Percentiles rank a stretch among this genome's conserved stretches.
Evolutionary conservation across 37 sponge, comb jelly and placozoan species (phyloP).

Genomic region (Beroe ovata): DNA sequence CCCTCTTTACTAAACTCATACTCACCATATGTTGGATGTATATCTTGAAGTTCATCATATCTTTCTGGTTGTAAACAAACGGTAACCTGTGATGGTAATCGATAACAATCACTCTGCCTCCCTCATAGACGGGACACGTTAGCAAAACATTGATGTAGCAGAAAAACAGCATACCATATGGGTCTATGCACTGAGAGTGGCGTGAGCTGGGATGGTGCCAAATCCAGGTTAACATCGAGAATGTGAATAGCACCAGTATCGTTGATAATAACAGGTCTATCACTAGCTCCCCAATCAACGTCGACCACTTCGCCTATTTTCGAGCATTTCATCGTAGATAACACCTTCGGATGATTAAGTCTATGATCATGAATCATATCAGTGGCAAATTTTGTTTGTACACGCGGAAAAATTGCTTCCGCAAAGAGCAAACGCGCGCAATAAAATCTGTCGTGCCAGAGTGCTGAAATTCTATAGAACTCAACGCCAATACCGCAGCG

Average conservation of each 20-base stretch:
- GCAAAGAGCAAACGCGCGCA: not conserved
- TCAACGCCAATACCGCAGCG: not conserved
- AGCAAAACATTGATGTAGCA: no score
- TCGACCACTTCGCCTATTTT: slow-evolving; percentile 41
- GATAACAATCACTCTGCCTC: no score
- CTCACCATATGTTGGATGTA: slow-evolving; percentile 43
- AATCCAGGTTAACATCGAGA: slow-evolving; percentile 23
- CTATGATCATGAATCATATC: no score
- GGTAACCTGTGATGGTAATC: slow-evolving; percentile 60
- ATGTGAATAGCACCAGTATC: slow-evolving; percentile 29
- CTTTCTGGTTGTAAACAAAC: slow-evolving; percentile 56
- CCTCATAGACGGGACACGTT: no score
- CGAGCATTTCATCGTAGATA: slow-evolving; percentile 4
- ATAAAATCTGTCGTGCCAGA: not conserved
- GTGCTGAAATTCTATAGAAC: not conserved
- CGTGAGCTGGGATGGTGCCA: not conserved
- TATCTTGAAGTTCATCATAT: slow-evolving; percentile 65
- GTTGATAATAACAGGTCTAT: slow-evolving; percentile 39
- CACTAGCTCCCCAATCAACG: slow-evolving; percentile 60
- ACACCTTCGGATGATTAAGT: not conserved
- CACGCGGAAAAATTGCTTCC: not conserved
- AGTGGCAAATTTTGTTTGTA: no score
- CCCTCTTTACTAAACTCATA: no score
- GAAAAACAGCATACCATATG: slow-evolving; percentile 8
- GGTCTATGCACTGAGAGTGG: slow-evolving; percentile 6